Evolutionary conservation across 2,113 vertebrate genomes (phyloP), one percentile per base, ranked within the genome.

Genomic region (Pitta sordida): DNA sequence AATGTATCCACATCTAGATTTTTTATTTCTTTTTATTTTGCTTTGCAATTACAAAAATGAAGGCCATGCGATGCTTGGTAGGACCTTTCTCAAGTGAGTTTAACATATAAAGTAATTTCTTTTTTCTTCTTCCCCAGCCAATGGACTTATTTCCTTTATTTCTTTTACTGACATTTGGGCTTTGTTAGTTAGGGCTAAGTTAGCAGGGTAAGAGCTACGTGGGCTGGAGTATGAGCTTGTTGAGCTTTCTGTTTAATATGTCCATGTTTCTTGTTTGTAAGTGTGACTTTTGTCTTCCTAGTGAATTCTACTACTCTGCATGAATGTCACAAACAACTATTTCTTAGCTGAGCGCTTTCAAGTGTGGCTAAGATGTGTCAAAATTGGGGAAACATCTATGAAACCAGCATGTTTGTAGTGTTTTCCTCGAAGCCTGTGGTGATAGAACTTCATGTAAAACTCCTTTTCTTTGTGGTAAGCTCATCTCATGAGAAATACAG

Each of bases 1-100:
- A 68, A 49, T 48, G 36, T 2, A 27, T 16, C 2, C 0, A 0
- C 10, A 32, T 53, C 4, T 10, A 17, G 14, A 37, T 58, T 56
- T 53, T 29, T 39, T 53, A 56, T 5, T 10, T 30, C 39, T 65
- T 51, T 49, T 36, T 51, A 29, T 34, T 8, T 69, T 55, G 3
- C 21, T 32, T 60, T 56, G 1, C 0, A 70, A 2, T 26, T 83
- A 24, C 0, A 6, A 76, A 36, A 46, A 32, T 34, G 4, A 76
- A 83, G 12, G 7, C 9, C 6, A 4, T 49, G 11, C 71, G 27
- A 24, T 85, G 27, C 7, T 4, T 49, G 5, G 10, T n/a, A 24
- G 32, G 15, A 30, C 12, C 6, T 74, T 93, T 77, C 18, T 9
- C 15, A 63, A 19, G 4, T 11, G 11, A 36, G 6, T 44, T 88